Base-by-base conservation (phyloP, 2,113 vertebrate genomes). In the Pagrus major region DNA sequence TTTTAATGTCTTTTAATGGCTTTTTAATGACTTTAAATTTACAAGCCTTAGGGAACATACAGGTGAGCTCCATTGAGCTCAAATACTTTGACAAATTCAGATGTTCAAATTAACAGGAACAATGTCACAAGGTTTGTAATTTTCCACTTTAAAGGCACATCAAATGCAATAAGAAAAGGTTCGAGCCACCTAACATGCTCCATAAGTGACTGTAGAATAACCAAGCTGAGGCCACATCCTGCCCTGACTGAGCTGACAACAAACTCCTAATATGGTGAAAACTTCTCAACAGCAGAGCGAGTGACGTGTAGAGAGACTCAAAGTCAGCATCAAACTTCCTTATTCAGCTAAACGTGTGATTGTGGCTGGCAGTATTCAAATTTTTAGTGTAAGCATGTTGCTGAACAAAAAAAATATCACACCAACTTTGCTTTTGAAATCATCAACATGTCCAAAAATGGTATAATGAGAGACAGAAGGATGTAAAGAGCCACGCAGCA, bases 181-280 rank as follows among this genome's bases (percentile, higher is more conserved):
- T 42, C 20, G 33, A 76, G 41, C 46, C 61, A 59, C 46, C 71
- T 47, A 42, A 49, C 1, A 0, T n/a, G 7, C 46, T 64, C 14
- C 11, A 29, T 31, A 37, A 61, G 54, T 37, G 60, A 69, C 64
- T 58, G 76, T 66, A 78, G 61, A 78, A 59, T 4, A 69, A 69
- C 25, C 2, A 29, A 3, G 72, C 27, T 61, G 78, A 88, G 56
- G 86, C 92, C 91, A 94, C 94, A 94, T 95, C 95, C 95, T 94
- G 94, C 88, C 60, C 31, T 60, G 49, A 23, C 85, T 74, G 73
- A 85, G 78, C 74, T 67, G 76, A 88, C 80, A 91, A 81, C 79
- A 16, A 92, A 87, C 86, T 93, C 95, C 95, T 92, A 95, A 95
- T 95, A 95, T 90, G 95, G 95, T 90, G 84, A 95, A 93, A 91